phyloP scores from a whole-genome alignment of 2,797 vertebrate species.

The Pangasius mekongensis region DNA sequence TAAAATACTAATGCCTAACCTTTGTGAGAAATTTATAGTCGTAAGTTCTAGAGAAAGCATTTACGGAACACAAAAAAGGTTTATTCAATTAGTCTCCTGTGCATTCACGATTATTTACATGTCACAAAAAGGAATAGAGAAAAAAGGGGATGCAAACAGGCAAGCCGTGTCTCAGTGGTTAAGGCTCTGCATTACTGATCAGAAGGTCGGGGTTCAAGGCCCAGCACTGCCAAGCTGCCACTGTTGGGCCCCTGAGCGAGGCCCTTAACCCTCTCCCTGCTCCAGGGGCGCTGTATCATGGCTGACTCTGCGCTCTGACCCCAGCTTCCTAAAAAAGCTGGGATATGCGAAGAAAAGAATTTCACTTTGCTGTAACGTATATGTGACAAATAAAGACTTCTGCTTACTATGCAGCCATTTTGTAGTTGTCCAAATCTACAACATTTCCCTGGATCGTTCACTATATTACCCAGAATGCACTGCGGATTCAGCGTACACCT shows the following conservation, averaged over 20 bases:
- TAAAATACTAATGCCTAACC: not conserved
- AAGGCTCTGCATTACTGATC: too few relatives aligned
- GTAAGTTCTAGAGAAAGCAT: not conserved
- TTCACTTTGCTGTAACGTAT: too few relatives aligned
- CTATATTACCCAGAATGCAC: not conserved
- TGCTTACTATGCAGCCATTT: not conserved
- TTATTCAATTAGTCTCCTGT: not conserved
- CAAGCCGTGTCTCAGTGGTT: not conserved
- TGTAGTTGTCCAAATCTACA: not conserved
- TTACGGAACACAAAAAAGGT: not conserved
- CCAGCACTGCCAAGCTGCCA: too few relatives aligned
- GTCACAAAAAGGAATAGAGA: not conserved
- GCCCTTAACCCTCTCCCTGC: too few relatives aligned
- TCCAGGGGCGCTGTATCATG: too few relatives aligned
- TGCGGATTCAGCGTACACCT: not conserved
- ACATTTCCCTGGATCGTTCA: too few relatives aligned
- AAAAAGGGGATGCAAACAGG: not conserved
- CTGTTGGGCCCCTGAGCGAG: too few relatives aligned
- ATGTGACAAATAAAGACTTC: too few relatives aligned
- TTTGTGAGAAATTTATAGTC: not conserved
- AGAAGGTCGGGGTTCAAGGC: too few relatives aligned
- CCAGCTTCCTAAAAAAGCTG: too few relatives aligned
- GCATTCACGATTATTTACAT: not conserved
- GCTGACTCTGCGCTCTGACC: too few relatives aligned
- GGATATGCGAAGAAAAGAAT: too few relatives aligned